phyloP scores from a whole-genome alignment of 2,888 invertebrate species.

The Heliothis peltigera region DNA sequence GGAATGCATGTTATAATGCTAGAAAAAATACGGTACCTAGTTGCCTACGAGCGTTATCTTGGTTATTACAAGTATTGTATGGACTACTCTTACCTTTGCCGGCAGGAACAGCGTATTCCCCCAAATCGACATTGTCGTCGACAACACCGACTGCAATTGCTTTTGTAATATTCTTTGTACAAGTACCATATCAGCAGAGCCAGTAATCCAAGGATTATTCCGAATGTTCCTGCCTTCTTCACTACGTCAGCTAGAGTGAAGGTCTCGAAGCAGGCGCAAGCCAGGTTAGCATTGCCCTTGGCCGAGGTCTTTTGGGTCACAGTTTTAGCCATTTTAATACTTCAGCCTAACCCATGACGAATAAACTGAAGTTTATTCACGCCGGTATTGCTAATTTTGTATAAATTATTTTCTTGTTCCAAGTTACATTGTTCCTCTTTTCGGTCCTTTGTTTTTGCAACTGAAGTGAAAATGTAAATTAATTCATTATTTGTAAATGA shows the following conservation, averaged over 20 bases:
- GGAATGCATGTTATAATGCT: no score
- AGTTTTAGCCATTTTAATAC: neutral
- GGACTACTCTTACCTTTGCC: neutral
- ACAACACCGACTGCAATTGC: neutral
- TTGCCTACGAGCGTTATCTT: no score
- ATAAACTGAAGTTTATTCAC: neutral
- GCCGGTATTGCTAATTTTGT: neutral
- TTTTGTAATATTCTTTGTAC: neutral
- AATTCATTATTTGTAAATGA: neutral
- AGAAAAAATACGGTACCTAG: no score
- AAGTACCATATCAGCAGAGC: neutral
- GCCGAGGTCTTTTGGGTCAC: neutral
- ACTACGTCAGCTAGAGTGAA: neutral
- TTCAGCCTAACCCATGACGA: neutral
- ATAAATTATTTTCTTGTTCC: no score
- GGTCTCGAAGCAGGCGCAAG: neutral
- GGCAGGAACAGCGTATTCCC: neutral
- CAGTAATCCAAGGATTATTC: neutral
- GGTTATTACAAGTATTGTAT: no score
- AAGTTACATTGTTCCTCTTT: neutral
- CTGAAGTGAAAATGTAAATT: conserved; percentile 1
- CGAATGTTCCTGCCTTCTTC: neutral
- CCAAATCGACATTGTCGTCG: neutral
- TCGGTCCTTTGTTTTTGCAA: neutral
- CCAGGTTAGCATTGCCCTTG: neutral